Percentiles rank a stretch among this genome's conserved stretches.
Conservation (phyloP, 1,140 invertebrate species). For the Calycopis cecrops region DNA sequence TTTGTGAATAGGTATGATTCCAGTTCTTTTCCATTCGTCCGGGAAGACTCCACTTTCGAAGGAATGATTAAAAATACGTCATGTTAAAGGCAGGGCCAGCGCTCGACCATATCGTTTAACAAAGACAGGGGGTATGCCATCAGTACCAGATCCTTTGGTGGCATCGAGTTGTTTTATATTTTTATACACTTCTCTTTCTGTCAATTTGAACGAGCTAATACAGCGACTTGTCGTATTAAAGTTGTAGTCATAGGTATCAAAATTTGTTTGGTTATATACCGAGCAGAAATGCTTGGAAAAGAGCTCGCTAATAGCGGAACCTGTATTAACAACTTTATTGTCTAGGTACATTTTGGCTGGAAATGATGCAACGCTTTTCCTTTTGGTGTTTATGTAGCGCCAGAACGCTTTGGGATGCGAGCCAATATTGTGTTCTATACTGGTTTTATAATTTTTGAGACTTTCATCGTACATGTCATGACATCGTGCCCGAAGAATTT, state of each 20-base stretch:
- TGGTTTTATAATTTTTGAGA: not conserved
- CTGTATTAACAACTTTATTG: conserved; percentile 1
- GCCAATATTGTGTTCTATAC: not conserved
- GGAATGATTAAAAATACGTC: conserved; percentile 1
- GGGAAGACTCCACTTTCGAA: conserved; percentile 4
- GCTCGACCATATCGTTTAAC: conserved; percentile 5
- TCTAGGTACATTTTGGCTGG: conserved; percentile 4
- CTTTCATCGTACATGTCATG: not conserved
- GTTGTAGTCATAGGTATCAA: not conserved
- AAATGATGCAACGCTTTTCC: conserved; percentile 1
- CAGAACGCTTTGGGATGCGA: conserved; percentile 9
- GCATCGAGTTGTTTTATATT: conserved; percentile 4
- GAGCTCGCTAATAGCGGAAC: conserved; percentile 13
- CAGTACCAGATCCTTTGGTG: conserved; percentile 3
- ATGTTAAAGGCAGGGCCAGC: conserved; percentile 7
- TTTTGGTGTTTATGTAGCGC: not conserved
- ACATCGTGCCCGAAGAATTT: not conserved
- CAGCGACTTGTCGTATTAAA: not conserved
- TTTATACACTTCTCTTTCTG: no score
- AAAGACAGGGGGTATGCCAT: conserved; percentile 7
- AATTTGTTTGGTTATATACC: not conserved
- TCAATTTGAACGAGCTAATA: not conserved
- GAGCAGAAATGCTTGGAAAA: conserved; percentile 16
- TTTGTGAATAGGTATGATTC: conserved; percentile 18
- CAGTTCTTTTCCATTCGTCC: conserved; percentile 12